Percentiles rank a stretch among this genome's conserved stretches.
Conservation (phyloP, 37 sponge, comb jelly and placozoan species). For the Crambe crambe region DNA sequence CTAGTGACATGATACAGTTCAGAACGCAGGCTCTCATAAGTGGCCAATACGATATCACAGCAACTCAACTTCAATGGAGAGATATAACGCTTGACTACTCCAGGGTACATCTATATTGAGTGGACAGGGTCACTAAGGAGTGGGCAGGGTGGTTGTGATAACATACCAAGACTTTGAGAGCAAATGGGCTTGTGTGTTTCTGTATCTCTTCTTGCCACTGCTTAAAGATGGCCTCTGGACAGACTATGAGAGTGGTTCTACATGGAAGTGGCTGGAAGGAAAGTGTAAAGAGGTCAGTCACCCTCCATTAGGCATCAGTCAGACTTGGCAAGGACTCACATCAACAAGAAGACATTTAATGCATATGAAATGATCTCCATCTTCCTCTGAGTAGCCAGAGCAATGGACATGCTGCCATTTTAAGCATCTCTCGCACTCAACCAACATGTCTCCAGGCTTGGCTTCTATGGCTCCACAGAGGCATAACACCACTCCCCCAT, state of each 20-base stretch:
- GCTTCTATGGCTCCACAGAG: constrained; percentile 64
- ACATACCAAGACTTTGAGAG: constrained; percentile 61
- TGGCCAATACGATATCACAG: constrained; percentile 74
- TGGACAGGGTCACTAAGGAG: background rate
- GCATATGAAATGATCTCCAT: constrained; percentile 27
- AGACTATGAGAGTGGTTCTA: constrained; percentile 73
- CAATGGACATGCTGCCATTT: constrained; percentile 74
- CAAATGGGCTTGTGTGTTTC: constrained; percentile 58
- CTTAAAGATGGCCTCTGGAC: constrained; percentile 62
- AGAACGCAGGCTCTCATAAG: constrained; percentile 65
- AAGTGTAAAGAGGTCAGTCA: no score
- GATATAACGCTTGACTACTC: constrained; percentile 50
- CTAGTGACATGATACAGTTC: constrained; percentile 69
- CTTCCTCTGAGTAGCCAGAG: constrained; percentile 13
- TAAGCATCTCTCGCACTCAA: constrained; percentile 73
- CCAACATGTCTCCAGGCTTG: constrained; percentile 12
- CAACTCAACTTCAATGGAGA: constrained; percentile 57
- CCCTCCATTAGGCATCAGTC: no score
- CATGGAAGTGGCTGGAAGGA: constrained; percentile 45
- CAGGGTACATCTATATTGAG: constrained; percentile 48
- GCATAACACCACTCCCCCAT: constrained; percentile 38
- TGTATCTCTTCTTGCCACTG: constrained; percentile 86
- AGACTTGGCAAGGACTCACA: background rate
- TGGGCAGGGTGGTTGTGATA: no score
- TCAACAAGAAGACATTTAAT: constrained; percentile 41